Conservation (phyloP, 30 jellyfish, hydroid and myxozoan species). For the Hydractinia echinata region DNA sequence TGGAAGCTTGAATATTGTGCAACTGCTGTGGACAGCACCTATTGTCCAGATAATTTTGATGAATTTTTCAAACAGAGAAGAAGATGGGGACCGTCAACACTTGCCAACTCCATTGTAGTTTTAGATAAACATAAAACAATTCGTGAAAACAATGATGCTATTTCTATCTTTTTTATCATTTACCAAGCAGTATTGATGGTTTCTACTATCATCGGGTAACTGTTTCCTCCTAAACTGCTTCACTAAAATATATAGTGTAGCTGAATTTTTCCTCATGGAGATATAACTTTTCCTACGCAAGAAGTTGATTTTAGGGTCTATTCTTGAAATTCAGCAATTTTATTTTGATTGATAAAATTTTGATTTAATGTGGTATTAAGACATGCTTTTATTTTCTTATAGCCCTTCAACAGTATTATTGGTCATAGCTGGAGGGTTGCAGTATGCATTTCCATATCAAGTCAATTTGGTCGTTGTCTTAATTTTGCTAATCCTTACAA, state of each 20-base stretch:
- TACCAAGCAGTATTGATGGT: slow-evolving; percentile 70
- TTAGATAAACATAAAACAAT: slow-evolving; percentile 47
- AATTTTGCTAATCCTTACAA: slow-evolving; percentile 39
- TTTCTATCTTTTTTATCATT: slow-evolving; percentile 61
- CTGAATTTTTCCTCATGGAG: no score
- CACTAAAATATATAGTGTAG: no score
- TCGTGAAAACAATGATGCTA: slow-evolving; percentile 63
- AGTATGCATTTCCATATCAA: slow-evolving; percentile 59
- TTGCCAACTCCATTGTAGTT: slow-evolving; percentile 73
- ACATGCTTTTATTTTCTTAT: background rate
- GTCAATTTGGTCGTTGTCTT: slow-evolving; percentile 45
- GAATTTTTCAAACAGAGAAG: slow-evolving; percentile 90
- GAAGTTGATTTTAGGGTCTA: no score
- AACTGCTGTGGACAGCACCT: slow-evolving; percentile 84
- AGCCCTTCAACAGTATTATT: slow-evolving; percentile 90
- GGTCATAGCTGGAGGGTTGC: slow-evolving; percentile 89
- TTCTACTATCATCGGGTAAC: slow-evolving; percentile 82
- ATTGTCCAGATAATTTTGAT: slow-evolving; percentile 91
- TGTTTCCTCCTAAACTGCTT: no score
- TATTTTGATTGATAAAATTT: no score
- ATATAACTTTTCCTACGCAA: no score
- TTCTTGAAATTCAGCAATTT: no score
- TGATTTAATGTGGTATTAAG: no score
- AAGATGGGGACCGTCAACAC: slow-evolving; percentile 96
- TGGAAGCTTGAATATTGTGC: slow-evolving; percentile 95